phyloP scores from a whole-genome alignment of 2,888 invertebrate genomes.

The Achlya flavicornis region DNA sequence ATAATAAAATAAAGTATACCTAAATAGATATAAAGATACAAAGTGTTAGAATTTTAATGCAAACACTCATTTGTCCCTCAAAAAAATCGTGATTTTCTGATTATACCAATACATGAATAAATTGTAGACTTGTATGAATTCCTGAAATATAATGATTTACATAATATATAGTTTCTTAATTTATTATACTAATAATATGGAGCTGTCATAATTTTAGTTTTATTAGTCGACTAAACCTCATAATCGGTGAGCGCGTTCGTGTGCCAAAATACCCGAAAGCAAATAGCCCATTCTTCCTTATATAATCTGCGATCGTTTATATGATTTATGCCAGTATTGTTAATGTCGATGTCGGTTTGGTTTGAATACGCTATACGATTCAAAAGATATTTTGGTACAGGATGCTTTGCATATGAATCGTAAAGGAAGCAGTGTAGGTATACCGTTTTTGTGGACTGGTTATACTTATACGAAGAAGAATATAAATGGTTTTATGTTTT shows the following conservation, averaged over 20 bases:
- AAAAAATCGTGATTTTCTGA: no score
- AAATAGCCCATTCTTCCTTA: background rate
- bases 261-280: background rate
- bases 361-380: background rate
- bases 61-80: no score
- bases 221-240: no score
- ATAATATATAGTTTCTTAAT: no score
- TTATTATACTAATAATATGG: no score
- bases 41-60: no score
- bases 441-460: slow-evolving; percentile 17
- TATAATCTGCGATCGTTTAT: slow-evolving; percentile 5
- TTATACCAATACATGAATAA: no score
- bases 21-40: no score
- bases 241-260: background rate
- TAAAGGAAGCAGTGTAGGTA: slow-evolving; percentile 27
- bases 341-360: slow-evolving; percentile 5
- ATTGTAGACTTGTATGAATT: no score
- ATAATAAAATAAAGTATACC: no score
- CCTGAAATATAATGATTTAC: no score
- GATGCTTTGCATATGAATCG: slow-evolving; percentile 22
- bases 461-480: slow-evolving; percentile 14
- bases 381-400: slow-evolving; percentile 21
- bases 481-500: slow-evolving; percentile 8
- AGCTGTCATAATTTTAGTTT: no score
- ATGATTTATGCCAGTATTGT: slow-evolving; percentile 9